Conservation (phyloP, 2,888 invertebrate genomes). For the Thumatha senex region DNA sequence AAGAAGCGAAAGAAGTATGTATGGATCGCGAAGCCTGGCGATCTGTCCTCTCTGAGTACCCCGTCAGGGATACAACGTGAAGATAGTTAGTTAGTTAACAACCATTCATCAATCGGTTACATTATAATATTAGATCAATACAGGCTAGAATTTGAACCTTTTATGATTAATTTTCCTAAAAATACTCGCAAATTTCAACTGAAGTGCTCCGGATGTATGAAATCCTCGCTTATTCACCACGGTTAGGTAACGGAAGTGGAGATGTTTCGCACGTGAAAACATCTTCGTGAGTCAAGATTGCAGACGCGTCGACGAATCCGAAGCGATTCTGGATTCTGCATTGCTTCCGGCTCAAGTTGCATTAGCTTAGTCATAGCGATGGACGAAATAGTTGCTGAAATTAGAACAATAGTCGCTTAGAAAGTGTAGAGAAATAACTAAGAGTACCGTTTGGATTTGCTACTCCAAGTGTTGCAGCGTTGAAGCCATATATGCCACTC, state of each 20-base stretch:
- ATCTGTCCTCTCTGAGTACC: too few relatives aligned
- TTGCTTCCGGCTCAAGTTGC: constrained; percentile 3
- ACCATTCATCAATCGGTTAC: too few relatives aligned
- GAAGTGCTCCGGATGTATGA: not conserved
- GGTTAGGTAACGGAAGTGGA: constrained; percentile 17
- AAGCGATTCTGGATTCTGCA: constrained; percentile 2
- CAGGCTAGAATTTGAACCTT: not conserved
- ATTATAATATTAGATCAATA: too few relatives aligned
- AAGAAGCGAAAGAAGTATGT: too few relatives aligned
- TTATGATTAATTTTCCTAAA: constrained; percentile 28
- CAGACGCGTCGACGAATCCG: not conserved
- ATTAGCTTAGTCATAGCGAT: constrained; percentile 8
- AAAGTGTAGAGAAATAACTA: too few relatives aligned
- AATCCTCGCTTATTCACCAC: constrained; percentile 21
- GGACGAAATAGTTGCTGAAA: not conserved
- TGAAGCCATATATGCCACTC: too few relatives aligned
- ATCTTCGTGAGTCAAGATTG: constrained; percentile 3
- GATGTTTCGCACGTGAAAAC: constrained; percentile 10
- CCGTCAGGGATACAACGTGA: too few relatives aligned
- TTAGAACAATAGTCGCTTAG: too few relatives aligned
- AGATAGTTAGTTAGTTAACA: too few relatives aligned
- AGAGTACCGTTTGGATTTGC: too few relatives aligned
- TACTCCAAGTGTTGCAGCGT: too few relatives aligned
- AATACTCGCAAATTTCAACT: constrained; percentile 12
- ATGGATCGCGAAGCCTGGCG: too few relatives aligned